phyloP scores from a whole-genome alignment of 2,888 invertebrate genomes.

The Heliconius ismenius region DNA sequence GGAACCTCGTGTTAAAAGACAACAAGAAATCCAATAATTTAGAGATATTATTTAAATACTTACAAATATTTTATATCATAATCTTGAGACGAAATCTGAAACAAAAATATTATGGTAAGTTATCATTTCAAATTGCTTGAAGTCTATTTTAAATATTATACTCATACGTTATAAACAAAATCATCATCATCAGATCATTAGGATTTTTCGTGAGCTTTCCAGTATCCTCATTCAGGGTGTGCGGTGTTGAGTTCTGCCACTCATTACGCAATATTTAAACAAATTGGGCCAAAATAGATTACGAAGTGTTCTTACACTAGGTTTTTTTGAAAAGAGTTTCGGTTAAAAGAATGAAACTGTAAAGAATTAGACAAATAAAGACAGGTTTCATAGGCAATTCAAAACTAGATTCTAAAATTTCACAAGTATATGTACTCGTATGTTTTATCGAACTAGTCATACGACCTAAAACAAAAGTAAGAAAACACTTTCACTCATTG shows the following conservation, averaged over 20 bases:
- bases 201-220: no score
- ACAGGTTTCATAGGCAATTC: background rate
- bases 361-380: background rate
- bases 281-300: no score
- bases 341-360: no score
- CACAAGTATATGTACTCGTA: background rate
- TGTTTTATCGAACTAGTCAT: constrained; percentile 26
- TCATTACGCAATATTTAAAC: no score
- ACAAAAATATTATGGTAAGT: constrained; percentile 23
- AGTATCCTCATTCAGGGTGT: no score
- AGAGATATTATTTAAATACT: constrained; percentile 6
- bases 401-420: background rate
- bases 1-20: no score
- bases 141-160: background rate
- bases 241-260: no score
- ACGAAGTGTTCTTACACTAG: no score
- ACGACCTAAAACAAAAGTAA: constrained; percentile 24
- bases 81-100: constrained; percentile 27
- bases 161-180: no score
- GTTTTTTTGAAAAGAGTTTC: no score
- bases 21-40: background rate
- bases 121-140: background rate
- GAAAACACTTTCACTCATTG: constrained; percentile 17
- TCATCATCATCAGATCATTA: no score
- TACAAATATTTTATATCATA: constrained; percentile 35